phyloP scores from a whole-genome alignment of 2,113 vertebrate species.

The Acanthisitta chloris region DNA sequence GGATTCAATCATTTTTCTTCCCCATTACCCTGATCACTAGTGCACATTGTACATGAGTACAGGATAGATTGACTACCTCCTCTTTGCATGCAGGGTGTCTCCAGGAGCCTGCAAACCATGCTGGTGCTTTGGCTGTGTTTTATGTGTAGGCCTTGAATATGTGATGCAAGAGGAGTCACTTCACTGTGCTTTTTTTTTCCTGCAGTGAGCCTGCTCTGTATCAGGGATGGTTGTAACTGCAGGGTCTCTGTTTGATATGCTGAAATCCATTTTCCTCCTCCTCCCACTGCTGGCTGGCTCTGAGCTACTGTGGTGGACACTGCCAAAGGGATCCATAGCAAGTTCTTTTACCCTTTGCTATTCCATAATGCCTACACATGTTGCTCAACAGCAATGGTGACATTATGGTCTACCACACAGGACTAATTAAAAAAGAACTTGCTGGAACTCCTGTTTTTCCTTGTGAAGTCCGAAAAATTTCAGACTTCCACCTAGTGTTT shows the following conservation, averaged over 20 bases:
- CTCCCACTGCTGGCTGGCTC: background rate
- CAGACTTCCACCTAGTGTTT: background rate
- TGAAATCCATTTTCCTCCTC: background rate
- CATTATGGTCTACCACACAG: background rate
- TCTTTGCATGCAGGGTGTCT: background rate
- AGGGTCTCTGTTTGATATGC: background rate
- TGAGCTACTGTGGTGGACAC: background rate
- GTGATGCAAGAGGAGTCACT: background rate
- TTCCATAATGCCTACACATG: background rate
- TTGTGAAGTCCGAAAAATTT: background rate
- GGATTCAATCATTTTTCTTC: background rate
- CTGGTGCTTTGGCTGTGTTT: background rate
- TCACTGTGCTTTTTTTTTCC: background rate
- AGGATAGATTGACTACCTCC: background rate
- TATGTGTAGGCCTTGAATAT: background rate
- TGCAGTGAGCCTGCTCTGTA: background rate
- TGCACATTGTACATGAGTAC: fast-evolving
- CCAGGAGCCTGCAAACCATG: background rate
- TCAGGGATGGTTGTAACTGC: background rate
- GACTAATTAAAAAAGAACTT: background rate
- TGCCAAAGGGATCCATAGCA: background rate
- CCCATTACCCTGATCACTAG: background rate
- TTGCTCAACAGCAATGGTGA: background rate
- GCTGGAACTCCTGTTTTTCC: background rate
- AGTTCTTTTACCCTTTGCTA: background rate